Evolutionary conservation across 1,140 invertebrate genomes (phyloP), one percentile per base, ranked within the genome.

Genomic region (Anoplophora glabripennis): DNA sequence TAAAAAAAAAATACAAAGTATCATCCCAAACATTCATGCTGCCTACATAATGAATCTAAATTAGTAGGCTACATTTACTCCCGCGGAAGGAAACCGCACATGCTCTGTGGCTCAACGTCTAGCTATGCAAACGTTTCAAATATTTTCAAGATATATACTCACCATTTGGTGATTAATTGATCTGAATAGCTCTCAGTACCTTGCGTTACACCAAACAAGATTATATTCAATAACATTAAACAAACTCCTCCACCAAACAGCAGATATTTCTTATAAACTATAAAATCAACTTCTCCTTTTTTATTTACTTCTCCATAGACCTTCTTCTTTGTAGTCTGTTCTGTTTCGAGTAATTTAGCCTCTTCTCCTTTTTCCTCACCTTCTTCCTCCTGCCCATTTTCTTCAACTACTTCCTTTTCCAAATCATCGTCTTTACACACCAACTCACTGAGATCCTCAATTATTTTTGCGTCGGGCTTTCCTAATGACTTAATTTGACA

Each of bases 391-490:
- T 28, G 14, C 35, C 47, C 44, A 17, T 62, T 48, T 56, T 63
- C 63, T 33, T 65, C 35, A 2, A 65, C 38, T n/a, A 65, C 10
- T 41, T 69, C 60, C 7, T 35, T 80, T 35, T 76, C 75, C 3
- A 65, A 1, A 40, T 52, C 36, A 4, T 11, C 34, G 4, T 38
- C 49, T 11, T 8, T 40, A 34, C 14, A 10, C 44, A 18, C 11
- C 11, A 7, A 3, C 3, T 55, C 21, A 55, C 12, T 12, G 21
- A 40, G 65, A 59, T 72, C 80, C 5, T 63, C 73, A 15, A 76
- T 78, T 17, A 78, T 78, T 52, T 36, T 57, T 56, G 55, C 41
- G 45, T 73, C 53, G 28, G 58, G 53, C 3, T 28, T 28, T 28
- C 21, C 21, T 28, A 3, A 5, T 40, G 45, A 64, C 44, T 61